Base-by-base conservation (phyloP, 2,797 vertebrate genomes). In the Betta splendens region DNA sequence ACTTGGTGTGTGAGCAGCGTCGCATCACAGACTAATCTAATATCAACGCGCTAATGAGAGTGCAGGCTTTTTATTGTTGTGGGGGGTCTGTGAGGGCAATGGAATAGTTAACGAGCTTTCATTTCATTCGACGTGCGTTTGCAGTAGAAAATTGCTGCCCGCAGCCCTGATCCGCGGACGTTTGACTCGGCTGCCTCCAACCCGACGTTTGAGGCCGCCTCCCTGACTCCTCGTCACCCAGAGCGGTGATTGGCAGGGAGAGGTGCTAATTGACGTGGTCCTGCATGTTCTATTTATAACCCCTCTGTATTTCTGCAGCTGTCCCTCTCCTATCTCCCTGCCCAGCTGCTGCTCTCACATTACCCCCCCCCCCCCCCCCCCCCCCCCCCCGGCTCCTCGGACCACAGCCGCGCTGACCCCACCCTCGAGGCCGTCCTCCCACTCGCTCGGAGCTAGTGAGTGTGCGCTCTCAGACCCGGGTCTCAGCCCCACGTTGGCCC, bases 251-350 rank as follows among this genome's bases (percentile, higher is more conserved):
- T 60, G 60, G 28, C 47, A 51, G 51, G 45, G 56, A 58, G 32
- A 68, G 46, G 68, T 44, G 56, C 52, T 72, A 80, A 78, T 75
- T 72, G 66, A 68, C 64, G 72, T 68, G 39, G 68, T 57, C 68
- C 49, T 71, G 67, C 76, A 77, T 55, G 33, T 39, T 59, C 82
- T 90, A 89, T 90, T 89, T 72, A 80, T 89, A 87, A 57, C 55
- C 64, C 15, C 59, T 50, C 38, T 77, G 79, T 84, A 63, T 77
- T 77, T 69, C 74, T 70, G 85, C 89, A 89, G 89, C 89, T 89
- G 89, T 84, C 82, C 76, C 78, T 72, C 61, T 64, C 71, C 79
- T 52, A 57, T 72, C 69, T 64, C 69, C 55, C 64, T 53, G 39
- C 52, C 62, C 32, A 48, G 62, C 54, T 65, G 62, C 54, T 65